phyloP scores from a whole-genome alignment of 2,113 vertebrate species.

The Salvator merianae region DNA sequence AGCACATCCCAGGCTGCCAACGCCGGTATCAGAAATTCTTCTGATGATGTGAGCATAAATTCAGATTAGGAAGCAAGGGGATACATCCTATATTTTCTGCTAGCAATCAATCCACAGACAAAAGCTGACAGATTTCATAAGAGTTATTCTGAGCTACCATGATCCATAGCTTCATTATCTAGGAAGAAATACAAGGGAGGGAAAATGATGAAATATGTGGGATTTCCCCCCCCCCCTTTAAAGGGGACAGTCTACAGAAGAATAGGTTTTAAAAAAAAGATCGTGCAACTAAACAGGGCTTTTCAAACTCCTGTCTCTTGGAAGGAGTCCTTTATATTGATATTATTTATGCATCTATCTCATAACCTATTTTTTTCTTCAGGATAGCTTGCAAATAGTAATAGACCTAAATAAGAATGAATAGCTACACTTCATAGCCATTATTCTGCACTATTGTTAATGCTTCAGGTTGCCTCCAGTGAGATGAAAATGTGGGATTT shows the following conservation, averaged over 20 bases:
- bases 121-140: background rate
- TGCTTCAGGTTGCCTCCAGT: too few relatives aligned
- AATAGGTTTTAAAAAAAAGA: background rate
- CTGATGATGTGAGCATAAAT: slow-evolving; percentile 41
- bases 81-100: slow-evolving; percentile 3
- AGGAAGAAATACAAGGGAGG: background rate
- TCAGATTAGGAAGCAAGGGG: slow-evolving; percentile 4
- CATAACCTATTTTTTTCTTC: too few relatives aligned
- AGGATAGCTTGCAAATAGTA: too few relatives aligned
- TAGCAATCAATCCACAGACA: slow-evolving; percentile 17
- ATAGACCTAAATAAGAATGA: too few relatives aligned
- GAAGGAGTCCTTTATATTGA: too few relatives aligned
- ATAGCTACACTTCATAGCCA: too few relatives aligned
- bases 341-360: too few relatives aligned
- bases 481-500: too few relatives aligned
- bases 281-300: too few relatives aligned
- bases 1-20: slow-evolving; percentile 1
- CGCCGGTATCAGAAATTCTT: slow-evolving; percentile 21
- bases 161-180: slow-evolving; percentile 1
- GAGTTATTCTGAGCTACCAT: background rate
- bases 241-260: background rate
- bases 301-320: too few relatives aligned
- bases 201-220: slow-evolving; percentile 2
- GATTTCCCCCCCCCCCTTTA: background rate
- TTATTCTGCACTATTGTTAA: too few relatives aligned